Conservation (phyloP, 2,888 invertebrate species). For the Bruchidius siliquastri region DNA sequence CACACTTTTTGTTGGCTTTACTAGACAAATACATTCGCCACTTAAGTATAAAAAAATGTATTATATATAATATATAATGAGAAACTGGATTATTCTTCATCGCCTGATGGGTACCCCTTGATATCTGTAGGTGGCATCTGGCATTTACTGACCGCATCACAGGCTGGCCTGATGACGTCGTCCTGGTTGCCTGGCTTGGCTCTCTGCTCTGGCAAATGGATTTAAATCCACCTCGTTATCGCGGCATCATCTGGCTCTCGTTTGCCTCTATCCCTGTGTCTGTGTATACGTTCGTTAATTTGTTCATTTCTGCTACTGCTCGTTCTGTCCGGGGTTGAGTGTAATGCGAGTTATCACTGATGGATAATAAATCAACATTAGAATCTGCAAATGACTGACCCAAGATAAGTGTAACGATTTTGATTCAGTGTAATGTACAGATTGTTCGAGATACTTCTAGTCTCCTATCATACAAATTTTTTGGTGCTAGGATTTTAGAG, state of each 20-base stretch:
- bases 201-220: background rate
- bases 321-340: background rate
- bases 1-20: too few relatives aligned
- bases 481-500: too few relatives aligned
- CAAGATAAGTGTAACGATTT: background rate
- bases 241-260: background rate
- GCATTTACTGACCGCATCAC: background rate
- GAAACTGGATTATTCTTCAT: too few relatives aligned
- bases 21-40: too few relatives aligned
- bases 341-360: background rate
- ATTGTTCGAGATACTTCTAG: background rate
- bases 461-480: background rate
- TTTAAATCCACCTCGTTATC: background rate
- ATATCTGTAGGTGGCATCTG: background rate
- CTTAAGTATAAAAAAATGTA: too few relatives aligned
- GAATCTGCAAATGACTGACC: background rate
- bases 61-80: too few relatives aligned
- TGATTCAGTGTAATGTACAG: background rate
- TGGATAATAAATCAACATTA: background rate
- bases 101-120: too few relatives aligned
- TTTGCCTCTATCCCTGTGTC: background rate
- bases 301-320: background rate
- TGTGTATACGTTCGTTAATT: background rate
- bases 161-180: background rate
- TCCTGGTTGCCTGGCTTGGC: background rate